Evolutionary conservation across 2,888 invertebrate genomes (phyloP).

Genomic region (Diarsia rubi): DNA sequence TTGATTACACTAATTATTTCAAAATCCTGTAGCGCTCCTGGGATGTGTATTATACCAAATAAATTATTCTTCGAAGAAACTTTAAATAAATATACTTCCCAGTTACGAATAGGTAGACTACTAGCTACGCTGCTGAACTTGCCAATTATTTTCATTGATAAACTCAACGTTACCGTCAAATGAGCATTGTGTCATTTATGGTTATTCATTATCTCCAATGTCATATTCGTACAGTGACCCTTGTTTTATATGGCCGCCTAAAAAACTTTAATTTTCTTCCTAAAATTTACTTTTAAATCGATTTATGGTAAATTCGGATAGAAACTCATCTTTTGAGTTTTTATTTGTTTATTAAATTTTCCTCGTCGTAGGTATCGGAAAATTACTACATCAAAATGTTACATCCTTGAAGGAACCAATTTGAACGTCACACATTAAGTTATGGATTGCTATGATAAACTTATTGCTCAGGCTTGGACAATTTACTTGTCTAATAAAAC

Average conservation of each 20-base stretch:
- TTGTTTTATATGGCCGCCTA: not conserved
- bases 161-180: not conserved
- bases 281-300: constrained; percentile 1
- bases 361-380: not conserved
- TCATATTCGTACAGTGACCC: constrained; percentile 18
- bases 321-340: not conserved
- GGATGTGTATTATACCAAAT: not conserved
- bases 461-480: constrained; percentile 44
- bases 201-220: constrained; percentile 12
- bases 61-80: not conserved
- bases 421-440: constrained; percentile 11
- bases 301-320: not conserved
- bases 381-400: not conserved
- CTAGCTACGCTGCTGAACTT: not conserved
- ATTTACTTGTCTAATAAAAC: constrained; percentile 57
- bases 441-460: constrained; percentile 24
- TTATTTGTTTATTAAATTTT: constrained; percentile 6
- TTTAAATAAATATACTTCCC: not conserved
- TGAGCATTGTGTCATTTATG: not conserved
- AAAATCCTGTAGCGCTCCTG: not conserved
- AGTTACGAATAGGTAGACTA: not conserved
- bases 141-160: not conserved
- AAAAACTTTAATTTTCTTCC: not conserved
- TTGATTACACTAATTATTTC: not conserved
- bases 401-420: not conserved